Conservation (phyloP, 2,113 vertebrate species). For the Lasiurus borealis region DNA sequence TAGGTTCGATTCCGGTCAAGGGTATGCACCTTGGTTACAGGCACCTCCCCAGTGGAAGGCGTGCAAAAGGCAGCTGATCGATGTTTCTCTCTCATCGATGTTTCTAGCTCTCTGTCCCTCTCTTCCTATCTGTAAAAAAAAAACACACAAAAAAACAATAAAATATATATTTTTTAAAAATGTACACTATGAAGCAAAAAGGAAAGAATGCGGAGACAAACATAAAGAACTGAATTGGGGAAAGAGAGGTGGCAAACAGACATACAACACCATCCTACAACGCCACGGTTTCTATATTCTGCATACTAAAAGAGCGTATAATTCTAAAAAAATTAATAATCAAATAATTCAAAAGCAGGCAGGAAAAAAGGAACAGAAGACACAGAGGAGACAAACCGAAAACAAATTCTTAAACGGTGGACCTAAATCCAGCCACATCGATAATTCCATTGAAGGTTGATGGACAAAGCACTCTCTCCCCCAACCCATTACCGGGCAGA, state of each 20-base stretch:
- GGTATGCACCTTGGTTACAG: no score
- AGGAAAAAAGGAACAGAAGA: neutral
- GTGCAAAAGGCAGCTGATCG: no score
- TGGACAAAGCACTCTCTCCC: neutral
- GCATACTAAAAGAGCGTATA: neutral
- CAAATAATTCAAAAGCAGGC: slow-evolving; percentile 28
- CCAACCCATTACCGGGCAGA: neutral
- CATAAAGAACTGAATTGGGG: neutral
- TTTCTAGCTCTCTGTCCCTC: no score
- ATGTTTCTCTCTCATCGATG: no score
- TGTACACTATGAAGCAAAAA: neutral
- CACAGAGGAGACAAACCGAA: neutral
- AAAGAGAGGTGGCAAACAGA: neutral
- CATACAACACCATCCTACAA: no score
- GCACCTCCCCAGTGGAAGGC: no score
- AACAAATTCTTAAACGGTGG: neutral
- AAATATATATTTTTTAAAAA: neutral
- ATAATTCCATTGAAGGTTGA: slow-evolving; percentile 26
- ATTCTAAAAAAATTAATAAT: neutral
- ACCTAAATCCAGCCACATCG: neutral
- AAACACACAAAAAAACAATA: no score
- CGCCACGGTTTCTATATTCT: neutral
- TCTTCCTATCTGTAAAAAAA: no score
- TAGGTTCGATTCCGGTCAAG: no score
- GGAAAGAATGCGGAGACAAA: neutral